Base-by-base conservation (phyloP, 2,888 invertebrate species). In the Heliconius charithonia region DNA sequence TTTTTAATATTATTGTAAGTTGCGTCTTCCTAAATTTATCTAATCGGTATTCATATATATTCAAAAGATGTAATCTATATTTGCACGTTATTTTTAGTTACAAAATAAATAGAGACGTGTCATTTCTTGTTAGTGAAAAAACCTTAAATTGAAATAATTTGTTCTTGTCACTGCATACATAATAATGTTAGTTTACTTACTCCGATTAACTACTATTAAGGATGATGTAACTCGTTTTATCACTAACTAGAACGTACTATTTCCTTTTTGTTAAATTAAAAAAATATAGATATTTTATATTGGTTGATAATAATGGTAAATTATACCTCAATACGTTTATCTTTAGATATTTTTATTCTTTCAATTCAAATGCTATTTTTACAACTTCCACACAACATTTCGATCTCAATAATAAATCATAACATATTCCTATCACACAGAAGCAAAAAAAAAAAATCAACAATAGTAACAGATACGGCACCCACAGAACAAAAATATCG, bases 171-270 rank as follows among this genome's bases (percentile, higher is more conserved):
- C 86, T 84, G 86, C 87, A 86, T 83, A 85, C 83, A 81, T 89
- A 89, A 89, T 86, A 85, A 51, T 87, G 85, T 83, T 81, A 85
- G 88, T 92, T 91, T 90, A 85, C 88, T 85, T 86, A 87, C 85
- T 85, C 86, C 87, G 88, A 90, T 90, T 89, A 89, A 86, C 84
- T 86, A 86, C 86, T 86, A 90, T 87, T 87, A 85, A 86, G 82
- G 82, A 86, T 89, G 89, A 90, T 91, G 89, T 91, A 91, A 90
- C 86, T 83, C 75, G 82, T 79, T 85, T 87, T 87, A 83, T 83
- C 83, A 78, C 79, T 74, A 73, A 77, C 22, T 56, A 37, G 37
- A 37, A 37, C 10, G 37, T 41, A n/a, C 37, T 77, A 51, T 13
- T 37, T 45, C 32, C 27, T 27, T 63, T 25, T 29, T 62, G 7